Evolutionary conservation across 2,113 vertebrate species (phyloP).

Genomic region (Helogale parvula): DNA sequence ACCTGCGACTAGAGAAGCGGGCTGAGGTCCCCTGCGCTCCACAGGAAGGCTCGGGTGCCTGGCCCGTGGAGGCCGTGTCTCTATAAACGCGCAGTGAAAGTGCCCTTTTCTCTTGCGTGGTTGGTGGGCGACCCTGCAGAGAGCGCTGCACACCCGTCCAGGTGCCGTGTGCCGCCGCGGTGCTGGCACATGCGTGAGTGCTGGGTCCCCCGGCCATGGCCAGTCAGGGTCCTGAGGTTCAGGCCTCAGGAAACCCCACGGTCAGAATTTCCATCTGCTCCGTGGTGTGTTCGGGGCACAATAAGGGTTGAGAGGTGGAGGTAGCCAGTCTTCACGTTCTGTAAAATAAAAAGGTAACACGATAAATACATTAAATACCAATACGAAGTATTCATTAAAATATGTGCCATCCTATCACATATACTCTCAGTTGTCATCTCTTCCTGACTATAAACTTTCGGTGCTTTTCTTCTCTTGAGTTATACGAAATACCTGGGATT

Average conservation of each 20-base stretch:
- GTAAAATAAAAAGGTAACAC: not conserved
- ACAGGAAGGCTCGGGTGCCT: not conserved
- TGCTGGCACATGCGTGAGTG: not conserved
- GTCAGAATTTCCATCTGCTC: not conserved
- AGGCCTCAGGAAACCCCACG: not conserved
- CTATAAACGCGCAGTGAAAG: no score
- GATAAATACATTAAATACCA: not conserved
- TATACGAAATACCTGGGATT: not conserved
- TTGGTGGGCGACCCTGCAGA: not conserved
- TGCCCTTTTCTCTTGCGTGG: not conserved
- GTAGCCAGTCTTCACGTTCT: not conserved
- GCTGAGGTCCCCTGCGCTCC: not conserved
- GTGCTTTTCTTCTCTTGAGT: not conserved
- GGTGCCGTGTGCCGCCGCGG: not conserved
- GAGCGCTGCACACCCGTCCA: not conserved
- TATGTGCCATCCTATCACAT: not conserved
- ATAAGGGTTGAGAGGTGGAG: not conserved
- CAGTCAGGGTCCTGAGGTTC: not conserved
- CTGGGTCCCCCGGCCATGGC: not conserved
- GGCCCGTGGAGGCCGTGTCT: rapidly evolving
- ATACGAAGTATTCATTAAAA: not conserved
- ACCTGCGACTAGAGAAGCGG: not conserved
- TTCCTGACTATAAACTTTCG: not conserved
- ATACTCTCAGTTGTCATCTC: not conserved
- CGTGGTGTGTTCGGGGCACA: not conserved